Evolutionary conservation across 2,888 invertebrate species (phyloP).

Genomic region (Synanthedon formicaeformis): DNA sequence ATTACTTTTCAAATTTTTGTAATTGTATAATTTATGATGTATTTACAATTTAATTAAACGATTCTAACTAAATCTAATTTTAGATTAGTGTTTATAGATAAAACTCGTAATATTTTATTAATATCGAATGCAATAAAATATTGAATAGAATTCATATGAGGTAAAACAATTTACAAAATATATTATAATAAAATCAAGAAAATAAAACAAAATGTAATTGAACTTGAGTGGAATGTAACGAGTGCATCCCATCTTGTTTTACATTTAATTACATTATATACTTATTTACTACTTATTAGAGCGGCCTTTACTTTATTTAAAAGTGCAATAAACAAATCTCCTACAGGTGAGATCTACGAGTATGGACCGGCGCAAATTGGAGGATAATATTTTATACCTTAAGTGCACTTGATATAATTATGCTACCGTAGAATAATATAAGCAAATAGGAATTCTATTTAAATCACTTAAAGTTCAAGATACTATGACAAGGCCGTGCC

Average conservation of each 20-base stretch:
- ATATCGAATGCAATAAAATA: background rate
- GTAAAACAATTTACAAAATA: background rate
- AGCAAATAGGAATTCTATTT: too few species aligned
- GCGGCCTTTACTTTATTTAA: too few species aligned
- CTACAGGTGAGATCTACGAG: too few species aligned
- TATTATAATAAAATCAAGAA: constrained; percentile 6
- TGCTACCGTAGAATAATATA: too few species aligned
- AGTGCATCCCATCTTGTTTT: constrained; percentile 13
- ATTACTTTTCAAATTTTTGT: background rate
- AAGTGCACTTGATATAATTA: too few species aligned
- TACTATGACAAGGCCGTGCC: too few species aligned
- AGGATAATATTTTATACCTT: too few species aligned
- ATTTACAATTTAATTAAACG: background rate
- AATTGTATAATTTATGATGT: background rate
- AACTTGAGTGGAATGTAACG: constrained; percentile 19
- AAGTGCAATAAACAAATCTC: too few species aligned
- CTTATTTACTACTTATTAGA: background rate
- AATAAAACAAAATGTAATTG: constrained; percentile 7
- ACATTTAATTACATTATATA: background rate
- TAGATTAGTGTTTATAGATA: background rate
- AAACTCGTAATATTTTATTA: background rate
- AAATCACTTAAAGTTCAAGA: too few species aligned
- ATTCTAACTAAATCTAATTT: background rate
- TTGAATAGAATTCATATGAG: constrained; percentile 1
- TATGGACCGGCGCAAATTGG: too few species aligned